These are phyloP conservation scores for Pseudomugil gertrudae DNA, from an alignment of 2,797 vertebrate species.

Conservation along the genomic window DNA sequence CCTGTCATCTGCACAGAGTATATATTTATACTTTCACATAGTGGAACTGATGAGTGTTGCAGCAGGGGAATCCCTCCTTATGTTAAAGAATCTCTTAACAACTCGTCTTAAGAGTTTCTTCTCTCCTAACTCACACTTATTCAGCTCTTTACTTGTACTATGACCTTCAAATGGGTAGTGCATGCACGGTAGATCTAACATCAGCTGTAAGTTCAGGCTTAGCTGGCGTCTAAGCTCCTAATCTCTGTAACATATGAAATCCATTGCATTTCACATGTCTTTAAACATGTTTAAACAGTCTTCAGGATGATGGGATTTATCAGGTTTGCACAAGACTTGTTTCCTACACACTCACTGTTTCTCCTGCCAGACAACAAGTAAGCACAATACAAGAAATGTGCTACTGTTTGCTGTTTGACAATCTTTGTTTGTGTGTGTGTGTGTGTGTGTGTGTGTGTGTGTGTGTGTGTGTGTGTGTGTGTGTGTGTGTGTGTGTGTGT, in stretches of 20 bases:
- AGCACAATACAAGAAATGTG: conserved; percentile 33
- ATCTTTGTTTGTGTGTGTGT: conserved; percentile 13
- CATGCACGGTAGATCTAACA: too few relatives aligned
- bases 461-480: background rate
- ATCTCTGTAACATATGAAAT: conserved; percentile 10
- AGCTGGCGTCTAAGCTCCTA: background rate
- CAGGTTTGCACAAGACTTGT: conserved; percentile 30
- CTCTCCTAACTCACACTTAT: background rate
- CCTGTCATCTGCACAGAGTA: background rate
- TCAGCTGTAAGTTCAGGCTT: background rate
- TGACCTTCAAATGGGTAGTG: background rate
- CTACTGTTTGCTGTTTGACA: conserved; percentile 45
- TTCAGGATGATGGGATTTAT: conserved; percentile 29
- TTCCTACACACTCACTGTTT: conserved; percentile 43
- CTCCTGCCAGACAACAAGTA: conserved; percentile 51
- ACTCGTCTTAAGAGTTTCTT: background rate
- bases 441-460: conserved; percentile 23
- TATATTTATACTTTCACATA: background rate
- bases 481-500: too few relatives aligned
- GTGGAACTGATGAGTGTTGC: too few relatives aligned
- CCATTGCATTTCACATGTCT: background rate
- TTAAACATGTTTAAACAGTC: conserved; percentile 13
- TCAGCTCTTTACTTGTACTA: background rate
- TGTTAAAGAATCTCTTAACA: background rate
- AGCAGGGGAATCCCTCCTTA: background rate